phyloP scores from a whole-genome alignment of 2,113 vertebrate species.

The Serranochromis macrocephalus region DNA sequence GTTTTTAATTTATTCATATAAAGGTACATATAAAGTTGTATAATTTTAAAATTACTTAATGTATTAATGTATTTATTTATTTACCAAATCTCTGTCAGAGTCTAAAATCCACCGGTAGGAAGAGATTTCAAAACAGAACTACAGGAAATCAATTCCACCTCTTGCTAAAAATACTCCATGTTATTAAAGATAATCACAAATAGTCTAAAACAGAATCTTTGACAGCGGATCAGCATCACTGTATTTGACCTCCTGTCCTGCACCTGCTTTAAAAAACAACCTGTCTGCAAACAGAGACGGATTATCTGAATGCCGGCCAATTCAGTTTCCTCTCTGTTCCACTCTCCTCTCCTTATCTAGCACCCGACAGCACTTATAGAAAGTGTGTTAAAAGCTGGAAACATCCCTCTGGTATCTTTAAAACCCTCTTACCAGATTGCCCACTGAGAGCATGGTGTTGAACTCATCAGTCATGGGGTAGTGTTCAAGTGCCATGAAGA shows the following conservation, averaged over 20 bases:
- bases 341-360: background rate
- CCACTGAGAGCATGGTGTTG: conserved; percentile 88
- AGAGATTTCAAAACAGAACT: background rate
- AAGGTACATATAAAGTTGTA: background rate
- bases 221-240: background rate
- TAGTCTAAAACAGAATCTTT: background rate
- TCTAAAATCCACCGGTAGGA: background rate
- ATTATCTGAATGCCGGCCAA: background rate
- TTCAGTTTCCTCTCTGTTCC: background rate
- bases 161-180: conserved; percentile 3
- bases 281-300: background rate
- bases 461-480: conserved; percentile 96
- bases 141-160: background rate
- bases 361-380: background rate
- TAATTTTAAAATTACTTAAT: background rate
- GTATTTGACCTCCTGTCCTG: background rate
- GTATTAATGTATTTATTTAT: background rate
- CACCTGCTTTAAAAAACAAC: background rate
- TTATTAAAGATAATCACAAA: background rate
- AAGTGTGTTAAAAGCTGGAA: background rate
- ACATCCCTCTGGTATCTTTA: background rate
- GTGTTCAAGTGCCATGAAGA: conserved; percentile 98
- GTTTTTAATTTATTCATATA: background rate
- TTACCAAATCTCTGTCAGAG: background rate
- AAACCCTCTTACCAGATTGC: conserved; percentile 85